Base-by-base conservation (phyloP, 2,113 vertebrate species). In the Pomatorhinus ruficollis region DNA sequence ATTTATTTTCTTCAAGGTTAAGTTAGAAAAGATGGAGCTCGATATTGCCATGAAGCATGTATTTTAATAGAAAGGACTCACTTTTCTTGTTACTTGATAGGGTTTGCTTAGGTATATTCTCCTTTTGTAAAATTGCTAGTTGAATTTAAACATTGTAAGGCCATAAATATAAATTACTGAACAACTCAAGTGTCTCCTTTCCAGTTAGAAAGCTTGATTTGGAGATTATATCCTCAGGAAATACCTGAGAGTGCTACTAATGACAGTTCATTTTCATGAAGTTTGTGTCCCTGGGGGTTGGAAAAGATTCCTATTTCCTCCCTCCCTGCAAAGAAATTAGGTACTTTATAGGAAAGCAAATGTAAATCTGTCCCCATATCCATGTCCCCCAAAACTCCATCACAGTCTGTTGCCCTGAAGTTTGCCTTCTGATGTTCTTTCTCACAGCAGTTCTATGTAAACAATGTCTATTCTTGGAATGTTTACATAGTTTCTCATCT, bases 1-100 rank as follows among this genome's bases (percentile, higher is more conserved):
- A 65, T 92, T 86, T 85, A 40, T 86, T 93, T 94, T 86, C 47
- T 94, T 83, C 50, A 61, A 87, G 68, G 63, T 66, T 89, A 83
- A 66, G 15, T 61, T 89, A 59, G 31, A 70, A 89, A 94, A 81
- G 31, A 77, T 65, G 22, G 42, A 86, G 13, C 45, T 68, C 15
- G 2, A 57, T 70, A 70, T 25, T 93, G 39, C 42, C 37, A 27
- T n/a, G 45, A 91, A 61, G 31, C 12, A 0, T 25, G 82, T 37
- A 61, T 83, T 44, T 74, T 92, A 92, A 90, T 83, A 61, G 65
- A 90, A 86, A 83, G 2, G 24, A 57, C 25, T 59, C 20, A 30
- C 28, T 77, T 77, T 31, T 79, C 63, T 77, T 66, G n/a, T 86
- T 91, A 53, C 30, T 89, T 86, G 53, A 61, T 78, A 78, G 50